Conservation (phyloP, 2,797 vertebrate genomes). For the Chrysocyon brachyurus region DNA sequence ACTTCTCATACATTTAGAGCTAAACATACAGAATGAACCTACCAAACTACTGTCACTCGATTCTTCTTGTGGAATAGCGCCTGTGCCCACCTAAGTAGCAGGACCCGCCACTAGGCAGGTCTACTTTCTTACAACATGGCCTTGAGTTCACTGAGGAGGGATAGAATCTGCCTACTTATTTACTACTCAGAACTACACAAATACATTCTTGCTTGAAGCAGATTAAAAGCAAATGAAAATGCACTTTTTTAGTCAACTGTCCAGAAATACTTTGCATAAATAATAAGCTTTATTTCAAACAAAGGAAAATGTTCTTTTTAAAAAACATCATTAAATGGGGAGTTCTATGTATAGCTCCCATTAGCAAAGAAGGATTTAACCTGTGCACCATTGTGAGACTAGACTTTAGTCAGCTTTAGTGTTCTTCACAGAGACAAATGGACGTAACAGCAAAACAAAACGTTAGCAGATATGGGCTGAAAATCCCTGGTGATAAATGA, state of each 20-base stretch:
- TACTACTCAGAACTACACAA: neutral
- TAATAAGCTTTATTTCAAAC: constrained; percentile 85
- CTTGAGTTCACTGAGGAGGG: accelerated
- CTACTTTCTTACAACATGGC: neutral
- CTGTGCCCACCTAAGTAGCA: neutral
- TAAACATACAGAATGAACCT: neutral
- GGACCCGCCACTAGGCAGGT: too few species aligned
- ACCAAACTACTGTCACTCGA: neutral
- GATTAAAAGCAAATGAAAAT: constrained; percentile 34
- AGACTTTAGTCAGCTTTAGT: neutral
- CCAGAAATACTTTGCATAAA: constrained; percentile 75
- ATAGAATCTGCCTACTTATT: neutral
- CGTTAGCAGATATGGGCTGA: neutral
- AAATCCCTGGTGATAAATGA: constrained; percentile 57
- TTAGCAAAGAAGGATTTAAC: constrained; percentile 72
- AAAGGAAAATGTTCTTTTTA: constrained; percentile 60
- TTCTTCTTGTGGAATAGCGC: neutral
- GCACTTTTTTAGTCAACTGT: constrained; percentile 65
- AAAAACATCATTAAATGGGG: constrained; percentile 41
- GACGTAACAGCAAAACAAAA: constrained; percentile 67
- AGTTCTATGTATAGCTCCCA: constrained; percentile 72
- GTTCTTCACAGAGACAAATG: constrained; percentile 66
- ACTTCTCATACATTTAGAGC: neutral
- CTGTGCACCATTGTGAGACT: constrained; percentile 39
- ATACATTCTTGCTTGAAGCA: neutral